Evolutionary conservation across 1,140 invertebrate species (phyloP).

Genomic region (Microplitis demolitor): DNA sequence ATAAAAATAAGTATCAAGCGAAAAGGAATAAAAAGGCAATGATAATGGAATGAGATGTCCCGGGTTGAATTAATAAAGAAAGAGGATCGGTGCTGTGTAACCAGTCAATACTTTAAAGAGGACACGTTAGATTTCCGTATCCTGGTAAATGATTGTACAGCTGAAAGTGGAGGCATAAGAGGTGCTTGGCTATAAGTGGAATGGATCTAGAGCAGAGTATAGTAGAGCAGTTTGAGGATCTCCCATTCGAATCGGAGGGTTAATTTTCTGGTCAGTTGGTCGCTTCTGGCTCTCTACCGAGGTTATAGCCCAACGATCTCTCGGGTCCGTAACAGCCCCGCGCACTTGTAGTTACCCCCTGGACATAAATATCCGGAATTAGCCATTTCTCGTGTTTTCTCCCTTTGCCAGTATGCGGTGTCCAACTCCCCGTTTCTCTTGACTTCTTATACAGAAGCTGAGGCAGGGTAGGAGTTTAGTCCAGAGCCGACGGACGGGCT

Average conservation of each 20-base stretch:
- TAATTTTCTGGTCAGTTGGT: slow-evolving; percentile 65
- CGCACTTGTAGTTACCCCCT: slow-evolving; percentile 49
- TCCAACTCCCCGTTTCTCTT: slow-evolving; percentile 24
- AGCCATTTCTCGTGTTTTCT: slow-evolving; percentile 61
- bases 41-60: not conserved
- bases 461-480: no score
- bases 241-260: slow-evolving; percentile 58
- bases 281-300: slow-evolving; percentile 59
- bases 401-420: slow-evolving; percentile 27
- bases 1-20: not conserved
- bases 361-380: slow-evolving; percentile 64
- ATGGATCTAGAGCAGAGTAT: slow-evolving; percentile 33
- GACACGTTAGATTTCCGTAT: not conserved
- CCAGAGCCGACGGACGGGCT: not conserved
- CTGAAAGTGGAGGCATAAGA: not conserved
- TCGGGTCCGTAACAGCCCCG: slow-evolving; percentile 57
- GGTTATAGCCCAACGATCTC: slow-evolving; percentile 59
- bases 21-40: not conserved
- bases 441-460: slow-evolving; percentile 1
- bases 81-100: not conserved
- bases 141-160: not conserved
- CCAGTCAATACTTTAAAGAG: no score
- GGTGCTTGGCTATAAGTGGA: slow-evolving; percentile 18
- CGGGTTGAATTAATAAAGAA: slow-evolving; percentile 40
- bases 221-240: slow-evolving; percentile 34